phyloP scores from a whole-genome alignment of 1,140 invertebrate species.

The Drosophila eugracilis region DNA sequence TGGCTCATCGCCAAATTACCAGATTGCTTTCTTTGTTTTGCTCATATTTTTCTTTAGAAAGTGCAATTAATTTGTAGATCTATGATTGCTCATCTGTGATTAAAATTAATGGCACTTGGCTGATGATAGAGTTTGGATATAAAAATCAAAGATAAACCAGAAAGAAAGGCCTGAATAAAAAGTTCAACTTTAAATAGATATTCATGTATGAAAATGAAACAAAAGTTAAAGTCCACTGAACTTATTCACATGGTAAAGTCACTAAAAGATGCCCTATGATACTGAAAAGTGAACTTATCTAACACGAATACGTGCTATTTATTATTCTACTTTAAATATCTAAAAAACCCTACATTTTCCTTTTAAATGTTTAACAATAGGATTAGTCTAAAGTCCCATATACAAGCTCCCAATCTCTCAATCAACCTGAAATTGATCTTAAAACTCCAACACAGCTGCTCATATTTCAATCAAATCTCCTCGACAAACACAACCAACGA shows the following conservation, averaged over 20 bases:
- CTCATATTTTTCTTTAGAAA: slow-evolving; percentile 47
- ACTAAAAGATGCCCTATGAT: too few species aligned
- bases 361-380: too few species aligned
- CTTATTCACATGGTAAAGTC: too few species aligned
- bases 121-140: not conserved
- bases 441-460: slow-evolving; percentile 5
- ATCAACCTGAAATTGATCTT: slow-evolving; percentile 2
- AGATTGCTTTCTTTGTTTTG: slow-evolving; percentile 58
- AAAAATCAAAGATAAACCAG: not conserved
- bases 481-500: slow-evolving; percentile 29
- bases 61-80: slow-evolving; percentile 58
- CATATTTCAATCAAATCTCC: slow-evolving; percentile 23
- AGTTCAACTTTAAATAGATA: not conserved
- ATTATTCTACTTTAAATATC: too few species aligned
- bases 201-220: not conserved
- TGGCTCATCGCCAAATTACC: slow-evolving; percentile 49
- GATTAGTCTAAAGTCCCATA: slow-evolving; percentile 2
- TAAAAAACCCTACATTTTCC: too few species aligned
- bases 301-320: too few species aligned
- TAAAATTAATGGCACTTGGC: not conserved
- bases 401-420: slow-evolving; percentile 6
- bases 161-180: too few species aligned
- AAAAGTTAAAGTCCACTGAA: too few species aligned
- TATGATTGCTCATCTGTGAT: slow-evolving; percentile 17
- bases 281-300: too few species aligned